Evolutionary conservation across 2,797 vertebrate genomes (phyloP).

Genomic region (Sebastes wilsoni): DNA sequence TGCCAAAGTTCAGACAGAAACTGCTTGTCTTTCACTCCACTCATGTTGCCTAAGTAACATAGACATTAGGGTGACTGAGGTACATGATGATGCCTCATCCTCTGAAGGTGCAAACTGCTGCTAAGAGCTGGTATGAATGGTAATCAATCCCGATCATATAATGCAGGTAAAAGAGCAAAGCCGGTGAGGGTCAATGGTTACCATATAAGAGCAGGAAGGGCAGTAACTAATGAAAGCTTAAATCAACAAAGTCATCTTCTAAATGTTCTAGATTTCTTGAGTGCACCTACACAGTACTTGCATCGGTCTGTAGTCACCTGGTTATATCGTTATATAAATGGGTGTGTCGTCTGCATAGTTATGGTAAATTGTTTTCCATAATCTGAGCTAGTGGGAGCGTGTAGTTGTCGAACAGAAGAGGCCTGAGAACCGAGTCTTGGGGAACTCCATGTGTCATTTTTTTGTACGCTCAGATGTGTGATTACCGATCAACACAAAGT

Average conservation of each 20-base stretch:
- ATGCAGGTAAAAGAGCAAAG: background rate
- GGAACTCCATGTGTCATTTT: background rate
- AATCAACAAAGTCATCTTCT: background rate
- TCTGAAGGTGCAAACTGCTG: background rate
- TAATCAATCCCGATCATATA: background rate
- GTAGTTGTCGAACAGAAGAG: background rate
- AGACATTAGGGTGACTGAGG: background rate
- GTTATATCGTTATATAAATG: background rate
- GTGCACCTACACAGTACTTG: background rate
- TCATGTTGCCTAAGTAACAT: conserved; percentile 1
- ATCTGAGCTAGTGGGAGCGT: background rate
- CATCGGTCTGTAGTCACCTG: background rate
- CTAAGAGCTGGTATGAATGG: background rate
- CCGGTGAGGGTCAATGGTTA: background rate
- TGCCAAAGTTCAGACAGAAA: conserved; percentile 6
- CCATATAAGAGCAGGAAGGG: background rate
- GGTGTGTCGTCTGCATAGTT: background rate
- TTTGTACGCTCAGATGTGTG: background rate
- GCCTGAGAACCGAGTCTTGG: background rate
- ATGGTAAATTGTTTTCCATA: background rate
- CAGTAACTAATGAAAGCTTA: background rate
- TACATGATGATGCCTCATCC: background rate
- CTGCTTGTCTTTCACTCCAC: background rate
- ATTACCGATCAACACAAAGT: background rate
- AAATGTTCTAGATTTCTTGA: background rate